Evolutionary conservation across 2,888 invertebrate genomes (phyloP), one percentile per base, ranked within the genome.

Genomic region (Coronaproctus castanopsis): DNA sequence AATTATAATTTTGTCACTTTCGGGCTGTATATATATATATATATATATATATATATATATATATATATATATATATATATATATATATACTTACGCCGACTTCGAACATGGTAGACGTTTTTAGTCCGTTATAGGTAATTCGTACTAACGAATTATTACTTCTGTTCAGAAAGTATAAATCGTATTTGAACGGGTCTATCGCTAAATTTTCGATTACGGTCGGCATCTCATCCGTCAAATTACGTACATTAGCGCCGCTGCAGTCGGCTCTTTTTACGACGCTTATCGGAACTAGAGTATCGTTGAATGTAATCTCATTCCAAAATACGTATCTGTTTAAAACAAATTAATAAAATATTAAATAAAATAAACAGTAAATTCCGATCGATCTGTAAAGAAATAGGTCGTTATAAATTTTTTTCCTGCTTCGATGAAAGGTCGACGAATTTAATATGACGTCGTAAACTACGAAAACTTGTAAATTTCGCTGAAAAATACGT

Each of bases 141-240:
- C 73, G 69, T 64, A 77, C 76, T 23, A 83, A 74, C 1, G 73
- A 71, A 54, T 76, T 74, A 2, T 72, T 67, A 63, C 77, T 75
- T 59, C 78, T 77, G 70, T 91, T 88, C 0, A 81, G 78, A 74
- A 85, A 88, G 69, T 87, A 96, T 3, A 95, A 70, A 21, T 77
- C 70, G 64, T 78, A 74, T 67, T 76, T 72, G 10, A 74, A 70
- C 57, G 75, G 71, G 70, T 82, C 82, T 22, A 81, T 69, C 1
- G 79, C 73, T 10, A 82, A 67, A 20, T 80, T 80, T 65, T 75
- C 77, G 0, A 81, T 77, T 72, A 78, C 74, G 2, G 70, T 69
- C 24, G 77, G 66, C 57, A 74, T 68, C 1, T 69, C 67, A 2
- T 68, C 64, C 2, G 77, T 70, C 21, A 81, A 71, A 1, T 65